A percentile compares a stretch with the other conserved stretches of the same genome.
These are phyloP conservation scores for Drosophila santomea DNA, from an alignment of 1,140 invertebrate species.

Conservation along the genomic window DNA sequence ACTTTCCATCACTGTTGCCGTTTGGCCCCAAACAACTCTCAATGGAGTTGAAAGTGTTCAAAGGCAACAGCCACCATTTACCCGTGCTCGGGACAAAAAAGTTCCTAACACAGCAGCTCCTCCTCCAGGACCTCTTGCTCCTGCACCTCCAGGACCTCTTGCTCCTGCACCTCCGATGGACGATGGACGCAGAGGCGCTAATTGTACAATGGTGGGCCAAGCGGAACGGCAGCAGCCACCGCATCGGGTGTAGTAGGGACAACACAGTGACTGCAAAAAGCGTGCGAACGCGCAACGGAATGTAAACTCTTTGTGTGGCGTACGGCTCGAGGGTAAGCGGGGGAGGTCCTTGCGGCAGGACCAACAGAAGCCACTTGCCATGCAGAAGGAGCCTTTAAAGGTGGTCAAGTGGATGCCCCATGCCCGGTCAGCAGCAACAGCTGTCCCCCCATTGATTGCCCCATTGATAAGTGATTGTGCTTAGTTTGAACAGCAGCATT, in stretches of 20 bases:
- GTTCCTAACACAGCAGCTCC: constrained; percentile 50
- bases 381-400: constrained; percentile 10
- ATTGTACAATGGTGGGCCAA: constrained; percentile 66
- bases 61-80: constrained; percentile 51
- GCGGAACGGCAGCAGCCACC: constrained; percentile 23
- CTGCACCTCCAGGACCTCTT: neutral
- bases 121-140: constrained; percentile 12
- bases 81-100: constrained; percentile 38
- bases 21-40: constrained; percentile 61
- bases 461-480: constrained; percentile 6
- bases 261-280: constrained; percentile 58
- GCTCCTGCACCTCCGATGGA: neutral
- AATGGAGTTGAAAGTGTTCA: constrained; percentile 69
- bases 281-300: constrained; percentile 68
- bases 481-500: constrained; percentile 11
- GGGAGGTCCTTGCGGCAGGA: constrained; percentile 16
- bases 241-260: constrained; percentile 16
- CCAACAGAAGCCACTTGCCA: constrained; percentile 23
- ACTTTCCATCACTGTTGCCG: constrained; percentile 31
- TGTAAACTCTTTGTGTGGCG: constrained; percentile 58
- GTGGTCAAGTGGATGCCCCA: constrained; percentile 16
- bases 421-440: constrained; percentile 19
- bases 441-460: constrained; percentile 9
- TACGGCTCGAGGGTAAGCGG: neutral
- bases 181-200: constrained; percentile 44